Evolutionary conservation across 1,140 invertebrate genomes (phyloP), one percentile per base, ranked within the genome.

Genomic region (Nixonia krombeini): DNA sequence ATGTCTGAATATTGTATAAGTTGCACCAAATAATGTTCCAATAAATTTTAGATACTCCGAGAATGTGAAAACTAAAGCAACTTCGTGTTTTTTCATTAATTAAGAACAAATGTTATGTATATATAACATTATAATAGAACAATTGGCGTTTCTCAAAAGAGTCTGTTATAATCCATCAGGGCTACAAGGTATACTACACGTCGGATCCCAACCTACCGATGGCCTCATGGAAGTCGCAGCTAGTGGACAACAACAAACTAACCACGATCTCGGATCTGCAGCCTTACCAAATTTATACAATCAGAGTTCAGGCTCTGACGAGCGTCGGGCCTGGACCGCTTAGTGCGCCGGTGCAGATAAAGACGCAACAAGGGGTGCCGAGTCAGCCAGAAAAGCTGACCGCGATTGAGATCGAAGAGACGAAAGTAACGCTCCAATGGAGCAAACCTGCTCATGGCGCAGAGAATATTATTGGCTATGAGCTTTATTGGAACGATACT

Each of bases 171-270:
- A n/a, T n/a, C n/a, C n/a, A n/a, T n/a, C 26, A 98, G 96, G 96
- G 95, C 62, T 99, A 99, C 88, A 98, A 97, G 87, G 94, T 99
- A 44, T 98, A 95, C 82, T 99, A 97, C 86, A 98, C 96, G 5
- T 93, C 91, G 68, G 93, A 96, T 75, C 90, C 95, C 13, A 90
- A 92, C 68, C 90, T 94, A 37, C 91, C 92, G 2, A 91, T 97
- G 85, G 90, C 93, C 21, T 92, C 92, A 7, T 99, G 96, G 97
- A 90, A 94, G 59, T 93, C 93, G 5, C 94, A 96, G 86, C 91
- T 92, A 86, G 94, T 97, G 64, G 94, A 97, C 81, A 96, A 95
- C 80, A 96, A 93, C 80, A 92, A 94, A 73, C 84, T 98, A 72
- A 97, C 96, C 9, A 99, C 96, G 4, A 94, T 99, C 69, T 93